Evolutionary conservation across 2,797 vertebrate genomes (phyloP).

Genomic region (Acipenser ruthenus): DNA sequence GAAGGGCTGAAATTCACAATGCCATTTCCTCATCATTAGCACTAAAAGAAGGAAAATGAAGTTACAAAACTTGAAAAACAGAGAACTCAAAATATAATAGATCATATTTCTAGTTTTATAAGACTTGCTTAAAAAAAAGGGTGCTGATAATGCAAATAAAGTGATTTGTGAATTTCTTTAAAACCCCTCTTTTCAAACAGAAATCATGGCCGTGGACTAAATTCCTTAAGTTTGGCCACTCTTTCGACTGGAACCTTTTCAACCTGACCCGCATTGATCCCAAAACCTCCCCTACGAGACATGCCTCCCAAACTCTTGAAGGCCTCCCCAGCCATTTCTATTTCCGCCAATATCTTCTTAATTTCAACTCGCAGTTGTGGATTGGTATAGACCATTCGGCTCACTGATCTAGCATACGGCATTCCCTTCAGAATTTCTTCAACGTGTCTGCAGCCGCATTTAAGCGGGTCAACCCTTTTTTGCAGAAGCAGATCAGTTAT

Average conservation of each 20-base stretch:
- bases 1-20: too few species aligned
- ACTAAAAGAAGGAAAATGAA: too few species aligned
- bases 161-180: too few species aligned
- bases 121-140: too few species aligned
- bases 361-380: constrained; percentile 41
- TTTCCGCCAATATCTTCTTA: constrained; percentile 39
- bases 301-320: constrained; percentile 4
- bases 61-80: too few species aligned
- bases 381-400: constrained; percentile 48
- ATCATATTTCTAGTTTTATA: too few species aligned
- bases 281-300: background rate
- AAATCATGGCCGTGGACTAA: too few species aligned
- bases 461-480: constrained; percentile 39
- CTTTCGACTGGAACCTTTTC: background rate
- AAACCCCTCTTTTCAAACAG: too few species aligned
- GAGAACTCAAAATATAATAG: too few species aligned
- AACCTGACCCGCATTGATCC: background rate
- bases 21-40: too few species aligned
- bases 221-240: background rate
- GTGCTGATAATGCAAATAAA: too few species aligned
- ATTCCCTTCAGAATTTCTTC: constrained; percentile 41
- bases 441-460: constrained; percentile 45
- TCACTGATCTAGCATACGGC: constrained; percentile 40
- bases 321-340: constrained; percentile 30
- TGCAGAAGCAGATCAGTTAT: constrained; percentile 54